Base-by-base conservation (phyloP, 53 echinoderm and acorn worm species). In the Crossaster papposus region DNA sequence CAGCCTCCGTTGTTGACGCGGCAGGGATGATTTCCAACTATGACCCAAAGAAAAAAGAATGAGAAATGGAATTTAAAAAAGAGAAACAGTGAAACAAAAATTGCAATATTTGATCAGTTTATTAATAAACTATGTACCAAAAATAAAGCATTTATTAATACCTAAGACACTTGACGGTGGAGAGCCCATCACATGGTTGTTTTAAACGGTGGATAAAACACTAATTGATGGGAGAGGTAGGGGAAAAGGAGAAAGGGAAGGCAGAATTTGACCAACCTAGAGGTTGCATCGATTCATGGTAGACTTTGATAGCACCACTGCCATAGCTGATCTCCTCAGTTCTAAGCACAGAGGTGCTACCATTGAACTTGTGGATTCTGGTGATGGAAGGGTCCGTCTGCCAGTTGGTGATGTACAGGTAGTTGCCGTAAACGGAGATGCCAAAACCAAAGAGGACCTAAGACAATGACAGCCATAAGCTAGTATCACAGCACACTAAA, bases 371-470 rank as follows among this genome's bases (percentile, higher is more conserved):
- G 73, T 95, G 92, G 58, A 94, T 91, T 32, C 83, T 91, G 53
- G 93, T 79, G 58, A 97, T 88, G 17, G 83, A 84, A 14, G 95
- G 89, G 0, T 90, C 54, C 6, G 89, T 65, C 36, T 81, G 84
- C 97, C 97, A 97, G 70, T 94, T 95, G 13, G 95, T 93, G 64
- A 94, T 92, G 82, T 94, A 97, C 65, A 97, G 34, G 76, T 90
- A 81, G 34, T 91, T 91, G 58, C 93, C 93, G 90, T 95, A 97
- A 30, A 97, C 76, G 17, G 95, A 74, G 54, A 96, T 88, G n/a
- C 95, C 93, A 81, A 90, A 95, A 18, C 89, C 91, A 85, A 92
- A 90, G 6, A 87, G 87, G 51, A 95, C 91, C 96, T 96, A 88
- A 2, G 64, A 70, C 24, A 17, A 73, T 50, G 33, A 4, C 30